These are phyloP conservation scores for Entosphenus tridentatus DNA, from an alignment of 2,113 vertebrate genomes.

Conservation along the genomic window DNA sequence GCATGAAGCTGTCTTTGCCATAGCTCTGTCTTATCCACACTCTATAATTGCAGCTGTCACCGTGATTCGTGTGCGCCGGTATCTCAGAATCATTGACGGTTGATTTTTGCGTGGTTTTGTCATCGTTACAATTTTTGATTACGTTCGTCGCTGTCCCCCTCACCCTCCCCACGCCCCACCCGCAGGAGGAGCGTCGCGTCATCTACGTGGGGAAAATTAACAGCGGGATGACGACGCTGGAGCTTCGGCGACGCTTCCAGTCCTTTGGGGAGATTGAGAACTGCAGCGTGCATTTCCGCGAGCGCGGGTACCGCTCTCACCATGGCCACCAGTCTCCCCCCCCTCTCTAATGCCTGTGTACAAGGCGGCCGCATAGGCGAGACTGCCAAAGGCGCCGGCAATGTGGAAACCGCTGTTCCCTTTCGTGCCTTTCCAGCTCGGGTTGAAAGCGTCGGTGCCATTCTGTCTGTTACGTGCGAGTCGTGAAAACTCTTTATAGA, in stretches of 20 bases:
- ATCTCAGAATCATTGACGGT: background rate
- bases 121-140: background rate
- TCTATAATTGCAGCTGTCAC: background rate
- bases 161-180: background rate
- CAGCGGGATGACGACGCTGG: conserved; percentile 56
- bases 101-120: conserved; percentile 2
- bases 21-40: background rate
- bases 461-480: too few species aligned
- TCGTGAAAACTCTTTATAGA: too few species aligned
- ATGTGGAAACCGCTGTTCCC: too few species aligned
- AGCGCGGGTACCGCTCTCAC: conserved; percentile 44
- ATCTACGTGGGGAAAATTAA: conserved; percentile 83
- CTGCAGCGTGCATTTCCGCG: conserved; percentile 70
- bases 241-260: conserved; percentile 89
- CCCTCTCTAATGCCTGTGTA: too few species aligned
- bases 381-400: too few species aligned
- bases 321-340: too few species aligned
- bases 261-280: conserved; percentile 98
- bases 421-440: too few species aligned
- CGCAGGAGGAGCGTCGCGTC: conserved; percentile 78
- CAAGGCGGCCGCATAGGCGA: too few species aligned
- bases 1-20: background rate
- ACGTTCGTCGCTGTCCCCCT: background rate
- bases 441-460: too few species aligned
- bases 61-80: background rate